Evolutionary conservation across 2,797 vertebrate genomes (phyloP), one percentile per base, ranked within the genome.

Genomic region (Acrocephalus scirpaceus): DNA sequence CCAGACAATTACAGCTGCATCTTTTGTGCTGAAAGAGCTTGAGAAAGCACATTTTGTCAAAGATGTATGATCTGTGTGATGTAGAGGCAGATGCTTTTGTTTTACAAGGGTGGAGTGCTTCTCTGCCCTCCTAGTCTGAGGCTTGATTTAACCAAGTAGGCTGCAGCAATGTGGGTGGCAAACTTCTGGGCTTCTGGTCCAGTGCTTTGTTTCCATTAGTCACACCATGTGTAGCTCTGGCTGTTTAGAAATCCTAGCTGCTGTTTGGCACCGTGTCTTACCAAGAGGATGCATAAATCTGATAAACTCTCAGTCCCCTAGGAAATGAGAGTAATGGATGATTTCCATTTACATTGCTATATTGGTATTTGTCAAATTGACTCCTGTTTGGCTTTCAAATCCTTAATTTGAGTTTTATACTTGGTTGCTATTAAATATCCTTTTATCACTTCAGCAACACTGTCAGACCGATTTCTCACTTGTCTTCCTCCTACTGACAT

Each of bases 311-410:
- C 15, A 4, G 16, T 80, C 15, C 57, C 76, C 27, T 80, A 89
- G 56, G 79, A 91, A 92, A 91, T 77, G 29, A 64, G 17, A 79
- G 19, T 87, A 90, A 91, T 44, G 78, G 30, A 44, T 78, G 53
- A 78, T 96, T 97, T 96, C 71, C 54, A 67, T 44, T 76, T 80
- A 23, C 17, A 50, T 54, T 30, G 27, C 25, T 81, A 36, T 72
- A 71, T 86, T 90, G 88, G 7, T 86, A 48, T 94, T 92, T 88
- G 36, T 97, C 71, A 96, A 89, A 65, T 29, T 34, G 19, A 86
- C 44, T 92, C 47, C 53, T 54, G 57, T 27, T 94, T 85, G 62
- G 30, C 44, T 94, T 87, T 88, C 90, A 91, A 58, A 65, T 93
- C 47, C 32, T 91, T 95, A 57, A 84, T 95, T 88, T 95, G 67